A percentile compares a stretch with the other conserved stretches of the same genome.
Conservation (phyloP, 2,797 vertebrate species). For the Bradypodion ventrale region DNA sequence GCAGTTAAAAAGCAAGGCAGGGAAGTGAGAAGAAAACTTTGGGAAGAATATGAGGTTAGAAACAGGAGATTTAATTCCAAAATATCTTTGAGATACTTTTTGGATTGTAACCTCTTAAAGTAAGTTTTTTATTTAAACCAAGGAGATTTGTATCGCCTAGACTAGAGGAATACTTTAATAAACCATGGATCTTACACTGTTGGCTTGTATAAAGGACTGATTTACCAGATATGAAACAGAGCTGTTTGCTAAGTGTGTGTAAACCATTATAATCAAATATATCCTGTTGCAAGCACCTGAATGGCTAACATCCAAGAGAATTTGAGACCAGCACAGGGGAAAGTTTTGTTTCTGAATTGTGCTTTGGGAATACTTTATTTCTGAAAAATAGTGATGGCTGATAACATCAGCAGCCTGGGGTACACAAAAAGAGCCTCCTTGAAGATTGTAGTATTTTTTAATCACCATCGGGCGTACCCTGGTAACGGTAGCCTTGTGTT, state of each 20-base stretch:
- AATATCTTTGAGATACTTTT: neutral
- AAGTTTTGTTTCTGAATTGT: no score
- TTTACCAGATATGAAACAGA: neutral
- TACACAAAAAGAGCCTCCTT: no score
- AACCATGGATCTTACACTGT: neutral
- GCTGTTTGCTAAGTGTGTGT: neutral
- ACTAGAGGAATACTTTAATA: neutral
- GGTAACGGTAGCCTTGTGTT: no score
- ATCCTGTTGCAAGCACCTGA: neutral
- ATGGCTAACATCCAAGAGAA: no score
- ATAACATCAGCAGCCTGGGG: no score
- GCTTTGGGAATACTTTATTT: no score
- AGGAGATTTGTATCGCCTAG: neutral
- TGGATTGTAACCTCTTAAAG: neutral
- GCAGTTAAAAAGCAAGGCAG: constrained; percentile 80
- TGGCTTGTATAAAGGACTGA: neutral
- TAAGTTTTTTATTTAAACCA: neutral
- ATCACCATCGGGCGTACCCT: no score
- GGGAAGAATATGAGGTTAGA: constrained; percentile 85
- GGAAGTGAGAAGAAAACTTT: constrained; percentile 82
- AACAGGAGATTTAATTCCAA: constrained; percentile 7
- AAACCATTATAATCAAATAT: neutral
- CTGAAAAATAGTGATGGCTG: no score
- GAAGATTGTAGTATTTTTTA: no score
- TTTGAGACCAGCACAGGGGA: no score